These are phyloP conservation scores for Nannobrachium achirus DNA, from an alignment of 2,113 vertebrate genomes.

Conservation along the genomic window DNA sequence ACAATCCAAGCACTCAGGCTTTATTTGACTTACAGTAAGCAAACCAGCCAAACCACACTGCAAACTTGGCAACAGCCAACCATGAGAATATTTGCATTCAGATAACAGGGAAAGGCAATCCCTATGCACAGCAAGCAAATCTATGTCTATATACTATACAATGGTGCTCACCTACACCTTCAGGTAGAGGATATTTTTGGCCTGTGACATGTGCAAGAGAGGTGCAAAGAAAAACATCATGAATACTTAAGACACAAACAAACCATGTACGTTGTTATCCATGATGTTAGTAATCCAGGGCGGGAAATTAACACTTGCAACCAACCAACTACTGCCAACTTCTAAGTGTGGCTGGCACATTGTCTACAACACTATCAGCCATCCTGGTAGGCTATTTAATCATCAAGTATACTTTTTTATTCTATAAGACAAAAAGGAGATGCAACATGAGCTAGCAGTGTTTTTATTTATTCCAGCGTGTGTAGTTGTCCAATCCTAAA, in stretches of 20 bases:
- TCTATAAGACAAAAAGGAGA: no score
- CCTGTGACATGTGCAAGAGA: conserved; percentile 76
- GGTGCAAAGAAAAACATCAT: conserved; percentile 63
- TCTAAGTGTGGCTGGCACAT: no score
- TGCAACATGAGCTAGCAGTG: no score
- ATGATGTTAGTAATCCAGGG: no score
- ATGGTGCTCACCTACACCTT: conserved; percentile 84
- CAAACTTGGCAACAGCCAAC: conserved; percentile 36
- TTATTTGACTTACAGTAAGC: conserved; percentile 15
- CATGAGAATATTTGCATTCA: conserved; percentile 57
- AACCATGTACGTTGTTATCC: conserved; percentile 17
- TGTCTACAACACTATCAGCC: no score
- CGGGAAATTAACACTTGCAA: no score
- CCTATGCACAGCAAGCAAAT: conserved; percentile 56
- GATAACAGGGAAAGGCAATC: conserved; percentile 54
- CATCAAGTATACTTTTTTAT: no score
- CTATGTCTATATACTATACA: conserved; percentile 56
- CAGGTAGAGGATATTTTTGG: conserved; percentile 84
- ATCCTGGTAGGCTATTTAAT: no score
- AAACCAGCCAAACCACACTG: conserved; percentile 42
- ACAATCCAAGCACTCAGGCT: conserved; percentile 28
- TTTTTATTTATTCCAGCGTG: no score
- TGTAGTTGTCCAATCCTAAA: no score
- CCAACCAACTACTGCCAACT: no score
- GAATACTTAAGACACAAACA: conserved; percentile 46